Conservation (phyloP, 92 coral and sea anemone species). For the Epizoanthus ramosus region DNA sequence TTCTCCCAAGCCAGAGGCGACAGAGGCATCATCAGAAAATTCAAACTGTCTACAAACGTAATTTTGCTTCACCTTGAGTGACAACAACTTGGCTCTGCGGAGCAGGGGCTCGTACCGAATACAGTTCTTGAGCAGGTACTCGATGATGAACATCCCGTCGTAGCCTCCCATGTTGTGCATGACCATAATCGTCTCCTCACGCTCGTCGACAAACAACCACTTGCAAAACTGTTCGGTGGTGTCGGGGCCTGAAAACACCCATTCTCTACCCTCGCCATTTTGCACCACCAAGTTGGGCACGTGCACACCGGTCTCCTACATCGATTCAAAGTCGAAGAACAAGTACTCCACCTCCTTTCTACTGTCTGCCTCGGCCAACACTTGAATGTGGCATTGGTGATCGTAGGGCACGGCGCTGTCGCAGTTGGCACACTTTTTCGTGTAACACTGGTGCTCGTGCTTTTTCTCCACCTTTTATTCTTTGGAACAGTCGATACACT, state of each 20-base stretch:
- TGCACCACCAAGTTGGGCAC: background rate
- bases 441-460: background rate
- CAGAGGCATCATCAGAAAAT: slow-evolving; percentile 23
- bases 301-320: background rate
- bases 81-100: background rate
- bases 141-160: background rate
- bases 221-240: background rate
- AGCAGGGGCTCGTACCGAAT: background rate
- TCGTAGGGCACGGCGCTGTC: background rate
- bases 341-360: background rate
- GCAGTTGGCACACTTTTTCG: background rate
- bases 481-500: background rate
- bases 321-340: background rate
- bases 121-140: background rate
- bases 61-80: background rate
- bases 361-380: background rate
- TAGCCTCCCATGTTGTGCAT: background rate
- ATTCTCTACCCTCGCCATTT: background rate
- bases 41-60: background rate
- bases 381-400: background rate
- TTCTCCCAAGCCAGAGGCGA: too few species aligned
- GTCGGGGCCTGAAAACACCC: background rate
- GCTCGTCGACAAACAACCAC: background rate
- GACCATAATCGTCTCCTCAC: too few species aligned
- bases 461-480: accelerated